Evolutionary conservation across 1,140 invertebrate genomes (phyloP).

Genomic region (Drosophila kurseongensis): DNA sequence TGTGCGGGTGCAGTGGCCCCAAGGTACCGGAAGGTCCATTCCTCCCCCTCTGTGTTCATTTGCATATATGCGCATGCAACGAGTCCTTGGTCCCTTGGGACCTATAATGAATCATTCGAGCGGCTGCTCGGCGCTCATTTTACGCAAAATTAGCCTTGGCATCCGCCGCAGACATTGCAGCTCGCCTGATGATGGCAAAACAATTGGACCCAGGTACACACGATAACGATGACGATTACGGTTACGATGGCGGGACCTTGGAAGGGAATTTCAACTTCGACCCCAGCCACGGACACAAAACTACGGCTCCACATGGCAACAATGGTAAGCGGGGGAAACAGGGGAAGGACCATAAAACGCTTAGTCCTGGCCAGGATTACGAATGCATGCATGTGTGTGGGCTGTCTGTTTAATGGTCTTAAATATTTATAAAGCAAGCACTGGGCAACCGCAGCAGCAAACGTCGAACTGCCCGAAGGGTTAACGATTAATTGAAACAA

Average conservation of each 20-base stretch:
- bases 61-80: slow-evolving; percentile 63
- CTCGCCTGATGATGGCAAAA: slow-evolving; percentile 55
- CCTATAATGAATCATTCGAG: slow-evolving; percentile 71
- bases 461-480: slow-evolving; percentile 47
- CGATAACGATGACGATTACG: slow-evolving; percentile 51
- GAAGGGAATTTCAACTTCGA: slow-evolving; percentile 8
- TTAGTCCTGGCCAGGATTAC: slow-evolving; percentile 47
- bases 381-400: slow-evolving; percentile 14
- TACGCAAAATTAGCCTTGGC: slow-evolving; percentile 76
- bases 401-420: slow-evolving; percentile 66
- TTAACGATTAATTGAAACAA: slow-evolving; percentile 53
- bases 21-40: slow-evolving; percentile 5
- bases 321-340: slow-evolving; percentile 32
- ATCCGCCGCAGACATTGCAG: slow-evolving; percentile 66
- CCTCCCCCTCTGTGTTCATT: slow-evolving; percentile 47
- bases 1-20: slow-evolving; percentile 34
- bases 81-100: slow-evolving; percentile 32
- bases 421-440: slow-evolving; percentile 73
- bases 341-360: slow-evolving; percentile 49
- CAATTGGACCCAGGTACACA: slow-evolving; percentile 61
- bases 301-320: slow-evolving; percentile 57
- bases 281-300: slow-evolving; percentile 20
- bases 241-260: slow-evolving; percentile 11
- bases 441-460: slow-evolving; percentile 47
- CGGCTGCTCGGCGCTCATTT: slow-evolving; percentile 64